phyloP scores from a whole-genome alignment of 2,797 vertebrate species.

The Clarias laeviceps region DNA sequence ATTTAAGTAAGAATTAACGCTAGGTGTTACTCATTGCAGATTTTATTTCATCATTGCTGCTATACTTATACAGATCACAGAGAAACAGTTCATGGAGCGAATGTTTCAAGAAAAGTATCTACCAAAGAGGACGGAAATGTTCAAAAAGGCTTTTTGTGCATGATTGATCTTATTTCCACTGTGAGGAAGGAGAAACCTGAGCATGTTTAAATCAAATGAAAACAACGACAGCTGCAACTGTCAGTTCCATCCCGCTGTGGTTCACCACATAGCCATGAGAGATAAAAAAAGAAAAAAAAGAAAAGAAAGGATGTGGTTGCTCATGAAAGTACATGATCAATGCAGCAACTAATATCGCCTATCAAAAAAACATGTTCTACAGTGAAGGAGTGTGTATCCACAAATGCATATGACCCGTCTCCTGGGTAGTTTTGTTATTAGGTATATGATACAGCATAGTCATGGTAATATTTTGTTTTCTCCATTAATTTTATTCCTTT shows the following conservation, averaged over 20 bases:
- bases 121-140: neutral
- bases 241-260: neutral
- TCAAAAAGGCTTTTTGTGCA: neutral
- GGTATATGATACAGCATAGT: neutral
- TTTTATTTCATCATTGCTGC: neutral
- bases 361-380: constrained; percentile 16
- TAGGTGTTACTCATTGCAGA: neutral
- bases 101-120: neutral
- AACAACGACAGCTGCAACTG: constrained; percentile 17
- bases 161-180: neutral
- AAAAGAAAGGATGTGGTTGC: neutral
- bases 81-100: neutral
- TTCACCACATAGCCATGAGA: constrained; percentile 7
- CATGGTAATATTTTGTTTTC: neutral
- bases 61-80: neutral
- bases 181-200: neutral
- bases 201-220: constrained; percentile 22
- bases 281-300: neutral
- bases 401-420: constrained; percentile 4
- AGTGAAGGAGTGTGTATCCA: neutral
- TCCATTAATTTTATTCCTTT: neutral
- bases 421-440: neutral
- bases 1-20: too few species aligned
- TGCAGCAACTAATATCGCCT: constrained; percentile 12
- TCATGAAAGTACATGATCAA: neutral